Conservation (phyloP, 2,888 invertebrate genomes). For the Tachina fera region DNA sequence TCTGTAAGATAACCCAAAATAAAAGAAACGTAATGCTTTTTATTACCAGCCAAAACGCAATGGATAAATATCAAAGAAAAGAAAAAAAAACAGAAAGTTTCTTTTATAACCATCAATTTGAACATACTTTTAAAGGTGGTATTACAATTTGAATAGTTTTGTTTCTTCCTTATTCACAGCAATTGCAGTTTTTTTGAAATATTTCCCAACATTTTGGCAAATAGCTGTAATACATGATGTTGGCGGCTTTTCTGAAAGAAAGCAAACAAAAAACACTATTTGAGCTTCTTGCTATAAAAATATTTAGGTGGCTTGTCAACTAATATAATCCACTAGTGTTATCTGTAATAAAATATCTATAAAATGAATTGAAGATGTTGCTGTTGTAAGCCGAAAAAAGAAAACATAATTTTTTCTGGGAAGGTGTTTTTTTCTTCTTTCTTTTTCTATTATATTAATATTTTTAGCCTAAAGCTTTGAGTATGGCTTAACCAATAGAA, state of each 20-base stretch:
- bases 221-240: slow-evolving; percentile 67
- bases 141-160: slow-evolving; percentile 56
- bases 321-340: slow-evolving; percentile 65
- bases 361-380: slow-evolving; percentile 44
- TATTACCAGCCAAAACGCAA: slow-evolving; percentile 34
- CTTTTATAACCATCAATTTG: not conserved
- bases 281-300: slow-evolving; percentile 38
- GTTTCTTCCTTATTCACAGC: slow-evolving; percentile 22
- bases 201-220: slow-evolving; percentile 56
- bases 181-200: slow-evolving; percentile 7
- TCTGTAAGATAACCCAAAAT: slow-evolving; percentile 32
- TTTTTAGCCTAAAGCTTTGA: slow-evolving; percentile 21
- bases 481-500: not conserved
- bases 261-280: slow-evolving; percentile 29
- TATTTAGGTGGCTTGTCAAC: slow-evolving; percentile 69
- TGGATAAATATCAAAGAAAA: slow-evolving; percentile 51
- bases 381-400: slow-evolving; percentile 17
- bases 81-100: not conserved
- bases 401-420: slow-evolving; percentile 2
- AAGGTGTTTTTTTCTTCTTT: slow-evolving; percentile 56
- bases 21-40: not conserved
- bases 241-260: slow-evolving; percentile 57
- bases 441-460: slow-evolving; percentile 19
- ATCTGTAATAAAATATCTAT: slow-evolving; percentile 67
- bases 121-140: slow-evolving; percentile 35